phyloP scores from a whole-genome alignment of 2,888 invertebrate genomes.

The Tuberolachnus salignus region DNA sequence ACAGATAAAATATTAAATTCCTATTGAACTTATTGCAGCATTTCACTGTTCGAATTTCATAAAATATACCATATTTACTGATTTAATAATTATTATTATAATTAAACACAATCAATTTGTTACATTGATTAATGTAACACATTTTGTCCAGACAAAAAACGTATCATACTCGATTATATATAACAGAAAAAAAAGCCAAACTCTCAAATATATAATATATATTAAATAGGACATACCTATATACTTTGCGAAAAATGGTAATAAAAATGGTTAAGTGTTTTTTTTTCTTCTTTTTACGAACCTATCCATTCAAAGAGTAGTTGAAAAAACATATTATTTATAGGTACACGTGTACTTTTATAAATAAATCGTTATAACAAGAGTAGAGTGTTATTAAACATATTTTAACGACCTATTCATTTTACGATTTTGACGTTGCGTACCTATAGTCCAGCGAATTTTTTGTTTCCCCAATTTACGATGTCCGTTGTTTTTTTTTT shows the following conservation, averaged over 20 bases:
- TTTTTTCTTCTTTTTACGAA: too few relatives aligned
- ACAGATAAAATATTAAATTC: too few relatives aligned
- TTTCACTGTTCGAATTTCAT: too few relatives aligned
- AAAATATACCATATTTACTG: too few relatives aligned
- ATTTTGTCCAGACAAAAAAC: not conserved
- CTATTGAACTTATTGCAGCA: too few relatives aligned
- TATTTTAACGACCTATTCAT: constrained; percentile 14
- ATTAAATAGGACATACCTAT: not conserved
- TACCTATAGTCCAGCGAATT: not conserved
- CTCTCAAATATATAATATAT: not conserved
- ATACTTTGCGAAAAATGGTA: not conserved
- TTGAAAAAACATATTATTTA: too few relatives aligned
- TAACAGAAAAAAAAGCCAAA: not conserved
- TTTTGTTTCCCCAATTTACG: not conserved
- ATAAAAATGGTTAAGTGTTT: not conserved
- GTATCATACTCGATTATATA: not conserved
- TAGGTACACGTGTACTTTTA: not conserved
- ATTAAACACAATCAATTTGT: too few relatives aligned
- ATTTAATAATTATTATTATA: too few relatives aligned
- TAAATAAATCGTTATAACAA: constrained; percentile 5
- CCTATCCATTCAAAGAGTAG: not conserved
- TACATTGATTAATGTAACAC: too few relatives aligned
- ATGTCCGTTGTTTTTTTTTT: not conserved
- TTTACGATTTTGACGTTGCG: constrained; percentile 18
- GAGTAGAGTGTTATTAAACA: not conserved